Evolutionary conservation across 2,113 vertebrate genomes (phyloP).

Genomic region (Lagopus muta): DNA sequence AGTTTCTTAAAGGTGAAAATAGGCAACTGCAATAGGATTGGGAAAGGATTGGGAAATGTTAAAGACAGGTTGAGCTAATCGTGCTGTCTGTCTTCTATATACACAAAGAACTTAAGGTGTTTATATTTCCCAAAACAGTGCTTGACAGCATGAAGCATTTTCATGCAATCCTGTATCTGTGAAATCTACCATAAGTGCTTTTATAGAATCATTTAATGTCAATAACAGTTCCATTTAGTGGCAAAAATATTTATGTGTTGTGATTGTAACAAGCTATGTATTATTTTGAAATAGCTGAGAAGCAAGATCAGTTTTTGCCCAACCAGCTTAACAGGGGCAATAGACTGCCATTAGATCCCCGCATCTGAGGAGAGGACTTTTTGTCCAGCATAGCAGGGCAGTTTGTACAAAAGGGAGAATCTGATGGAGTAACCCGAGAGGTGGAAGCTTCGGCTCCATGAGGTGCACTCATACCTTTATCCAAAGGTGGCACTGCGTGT

Average conservation of each 20-base stretch:
- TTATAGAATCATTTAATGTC: slow-evolving; percentile 15
- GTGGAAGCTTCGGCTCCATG: neutral
- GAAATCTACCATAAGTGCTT: slow-evolving; percentile 49
- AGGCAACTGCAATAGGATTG: neutral
- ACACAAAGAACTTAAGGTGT: slow-evolving; percentile 8
- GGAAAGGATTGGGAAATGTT: neutral
- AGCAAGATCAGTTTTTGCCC: neutral
- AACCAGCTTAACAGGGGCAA: neutral
- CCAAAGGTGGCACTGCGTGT: neutral
- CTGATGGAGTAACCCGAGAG: neutral
- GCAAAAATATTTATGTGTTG: slow-evolving; percentile 27
- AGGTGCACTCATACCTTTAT: accelerated
- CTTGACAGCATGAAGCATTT: slow-evolving; percentile 33
- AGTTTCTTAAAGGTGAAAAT: slow-evolving; percentile 13
- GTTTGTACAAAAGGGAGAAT: neutral
- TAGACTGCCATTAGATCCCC: neutral
- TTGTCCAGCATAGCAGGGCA: neutral
- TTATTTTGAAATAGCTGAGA: neutral
- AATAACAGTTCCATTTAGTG: slow-evolving; percentile 39
- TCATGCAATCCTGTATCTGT: slow-evolving; percentile 3
- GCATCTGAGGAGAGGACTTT: neutral
- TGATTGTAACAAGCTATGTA: neutral
- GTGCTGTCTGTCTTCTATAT: neutral
- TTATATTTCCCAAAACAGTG: slow-evolving; percentile 53
- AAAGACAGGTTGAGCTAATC: slow-evolving; percentile 8